A percentile compares a stretch with the other conserved stretches of the same genome.
These are phyloP conservation scores for Spodoptera litura DNA, from an alignment of 1,140 invertebrate genomes.

Conservation along the genomic window DNA sequence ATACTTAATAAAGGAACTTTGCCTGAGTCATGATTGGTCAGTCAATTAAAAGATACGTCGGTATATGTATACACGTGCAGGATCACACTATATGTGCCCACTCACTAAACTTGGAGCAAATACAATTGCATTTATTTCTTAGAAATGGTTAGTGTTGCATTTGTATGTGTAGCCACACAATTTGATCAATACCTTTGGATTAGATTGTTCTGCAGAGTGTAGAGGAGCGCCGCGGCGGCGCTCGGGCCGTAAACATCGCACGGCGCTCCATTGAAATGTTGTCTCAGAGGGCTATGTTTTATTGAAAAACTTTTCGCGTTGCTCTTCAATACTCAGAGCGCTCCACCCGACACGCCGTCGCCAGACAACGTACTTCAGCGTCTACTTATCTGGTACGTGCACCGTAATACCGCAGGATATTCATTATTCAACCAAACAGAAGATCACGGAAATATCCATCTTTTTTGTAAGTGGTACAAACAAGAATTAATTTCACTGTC, in stretches of 20 bases:
- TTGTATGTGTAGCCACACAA: conserved; percentile 52
- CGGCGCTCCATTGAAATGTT: conserved; percentile 78
- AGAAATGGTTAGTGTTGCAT: conserved; percentile 37
- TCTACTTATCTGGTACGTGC: background rate
- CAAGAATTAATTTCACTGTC: conserved; percentile 56
- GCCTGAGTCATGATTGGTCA: too few species aligned
- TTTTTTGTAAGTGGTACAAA: conserved; percentile 37
- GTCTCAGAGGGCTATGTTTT: conserved; percentile 79
- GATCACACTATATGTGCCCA: background rate
- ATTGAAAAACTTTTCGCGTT: conserved; percentile 80
- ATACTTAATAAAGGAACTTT: too few species aligned
- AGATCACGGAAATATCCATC: conserved; percentile 24
- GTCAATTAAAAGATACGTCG: too few species aligned
- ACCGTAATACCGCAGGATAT: background rate
- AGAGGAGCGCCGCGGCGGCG: conserved; percentile 56
- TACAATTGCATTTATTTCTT: conserved; percentile 43
- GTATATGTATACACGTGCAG: too few species aligned
- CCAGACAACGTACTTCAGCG: conserved; percentile 13
- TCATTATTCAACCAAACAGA: conserved; percentile 30
- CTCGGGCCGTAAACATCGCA: conserved; percentile 72
- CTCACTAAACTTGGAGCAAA: background rate
- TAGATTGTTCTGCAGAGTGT: conserved; percentile 72
- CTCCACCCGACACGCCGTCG: conserved; percentile 36
- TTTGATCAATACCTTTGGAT: conserved; percentile 73
- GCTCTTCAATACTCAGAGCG: conserved; percentile 59